Evolutionary conservation across 2,113 vertebrate genomes (phyloP).

Genomic region (Tetraodon nigroviridis): DNA sequence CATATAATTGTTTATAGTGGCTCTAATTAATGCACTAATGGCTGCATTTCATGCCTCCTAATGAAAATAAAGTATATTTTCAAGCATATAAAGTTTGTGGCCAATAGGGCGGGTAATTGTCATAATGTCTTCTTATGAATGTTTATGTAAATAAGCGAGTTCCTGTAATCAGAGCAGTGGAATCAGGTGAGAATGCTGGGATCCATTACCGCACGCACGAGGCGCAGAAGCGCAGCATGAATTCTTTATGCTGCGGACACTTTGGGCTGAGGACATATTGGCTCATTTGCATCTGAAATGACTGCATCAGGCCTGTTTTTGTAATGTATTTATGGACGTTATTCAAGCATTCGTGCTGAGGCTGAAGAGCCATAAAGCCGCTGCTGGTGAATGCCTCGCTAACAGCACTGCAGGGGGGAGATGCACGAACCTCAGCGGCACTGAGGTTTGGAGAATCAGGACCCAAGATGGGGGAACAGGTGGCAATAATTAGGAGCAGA

Average conservation of each 20-base stretch:
- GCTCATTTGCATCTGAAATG: constrained; percentile 59
- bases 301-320: constrained; percentile 60
- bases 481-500: constrained; percentile 52
- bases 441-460: not conserved
- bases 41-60: constrained; percentile 74
- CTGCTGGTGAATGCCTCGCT: constrained; percentile 9
- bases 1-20: constrained; percentile 75
- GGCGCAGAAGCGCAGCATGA: constrained; percentile 39
- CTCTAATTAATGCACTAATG: constrained; percentile 73
- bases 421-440: not conserved
- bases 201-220: constrained; percentile 31
- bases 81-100: constrained; percentile 72
- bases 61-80: constrained; percentile 78
- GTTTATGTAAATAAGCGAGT: constrained; percentile 74
- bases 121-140: constrained; percentile 73
- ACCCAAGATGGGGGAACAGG: constrained; percentile 15
- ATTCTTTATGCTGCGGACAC: constrained; percentile 38
- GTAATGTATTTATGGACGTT: constrained; percentile 55
- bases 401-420: constrained; percentile 1
- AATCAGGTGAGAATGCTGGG: constrained; percentile 46
- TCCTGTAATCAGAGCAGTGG: constrained; percentile 59
- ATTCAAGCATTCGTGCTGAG: constrained; percentile 37
- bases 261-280: constrained; percentile 35
- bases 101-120: constrained; percentile 72
- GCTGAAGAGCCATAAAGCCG: constrained; percentile 27